Evolutionary conservation across 2,797 vertebrate genomes (phyloP).

Genomic region (Muscicapa striata): DNA sequence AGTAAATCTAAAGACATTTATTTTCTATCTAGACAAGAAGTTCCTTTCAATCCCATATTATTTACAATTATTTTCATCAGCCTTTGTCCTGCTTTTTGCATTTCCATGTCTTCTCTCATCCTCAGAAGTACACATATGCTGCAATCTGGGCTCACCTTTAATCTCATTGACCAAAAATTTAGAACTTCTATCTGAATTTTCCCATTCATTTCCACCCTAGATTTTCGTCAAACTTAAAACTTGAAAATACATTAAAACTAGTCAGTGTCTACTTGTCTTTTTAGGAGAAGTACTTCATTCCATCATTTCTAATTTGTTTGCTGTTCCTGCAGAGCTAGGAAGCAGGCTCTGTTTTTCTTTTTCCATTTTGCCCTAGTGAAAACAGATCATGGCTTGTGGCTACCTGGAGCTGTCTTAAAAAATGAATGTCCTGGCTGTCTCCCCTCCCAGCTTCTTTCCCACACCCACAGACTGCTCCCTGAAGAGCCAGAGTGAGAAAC

Average conservation of each 20-base stretch:
- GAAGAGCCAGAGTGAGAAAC: not conserved
- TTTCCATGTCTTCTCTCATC: not conserved
- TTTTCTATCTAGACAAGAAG: not conserved
- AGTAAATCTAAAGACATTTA: not conserved
- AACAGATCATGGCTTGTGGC: not conserved
- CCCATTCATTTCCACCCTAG: not conserved
- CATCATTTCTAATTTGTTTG: not conserved
- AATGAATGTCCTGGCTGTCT: not conserved
- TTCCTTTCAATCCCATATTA: not conserved
- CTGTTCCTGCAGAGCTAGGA: not conserved
- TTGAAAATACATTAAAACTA: not conserved
- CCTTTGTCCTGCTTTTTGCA: not conserved
- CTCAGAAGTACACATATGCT: not conserved
- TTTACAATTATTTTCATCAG: not conserved
- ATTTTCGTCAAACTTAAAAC: not conserved
- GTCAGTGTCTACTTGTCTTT: not conserved
- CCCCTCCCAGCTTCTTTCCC: not conserved
- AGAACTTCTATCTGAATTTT: not conserved
- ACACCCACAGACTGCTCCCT: not conserved
- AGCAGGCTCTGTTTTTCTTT: not conserved
- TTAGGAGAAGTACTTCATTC: not conserved
- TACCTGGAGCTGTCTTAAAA: not conserved
- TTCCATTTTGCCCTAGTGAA: constrained; percentile 1
- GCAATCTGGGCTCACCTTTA: not conserved
- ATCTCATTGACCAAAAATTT: not conserved